Evolutionary conservation across 2,797 vertebrate genomes (phyloP).

Genomic region (Poeciliopsis turneri): DNA sequence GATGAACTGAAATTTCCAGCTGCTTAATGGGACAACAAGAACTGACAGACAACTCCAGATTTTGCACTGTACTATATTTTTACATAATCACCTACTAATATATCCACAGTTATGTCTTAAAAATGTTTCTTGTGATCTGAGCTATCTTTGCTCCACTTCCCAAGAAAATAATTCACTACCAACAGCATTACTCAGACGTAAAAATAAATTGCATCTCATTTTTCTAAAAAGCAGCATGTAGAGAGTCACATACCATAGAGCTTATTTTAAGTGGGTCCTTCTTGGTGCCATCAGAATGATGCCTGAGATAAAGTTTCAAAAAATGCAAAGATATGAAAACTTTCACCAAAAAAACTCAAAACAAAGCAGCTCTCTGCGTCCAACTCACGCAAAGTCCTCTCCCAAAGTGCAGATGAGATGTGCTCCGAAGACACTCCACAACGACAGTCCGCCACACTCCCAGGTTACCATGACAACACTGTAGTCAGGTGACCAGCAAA

Average conservation of each 20-base stretch:
- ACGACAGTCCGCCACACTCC: slow-evolving; percentile 93
- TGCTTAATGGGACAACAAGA: neutral
- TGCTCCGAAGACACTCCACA: slow-evolving; percentile 99
- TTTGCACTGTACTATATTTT: neutral
- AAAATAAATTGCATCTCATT: neutral
- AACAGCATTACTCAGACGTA: neutral
- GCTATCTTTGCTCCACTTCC: neutral
- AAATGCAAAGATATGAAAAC: neutral
- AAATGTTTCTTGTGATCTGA: neutral
- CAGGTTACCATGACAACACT: slow-evolving; percentile 96
- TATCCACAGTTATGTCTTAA: neutral
- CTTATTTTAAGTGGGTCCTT: slow-evolving; percentile 96
- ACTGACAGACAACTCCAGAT: neutral
- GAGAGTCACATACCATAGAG: slow-evolving; percentile 88
- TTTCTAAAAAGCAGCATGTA: neutral
- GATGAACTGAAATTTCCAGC: neutral
- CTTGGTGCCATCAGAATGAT: slow-evolving; percentile 94
- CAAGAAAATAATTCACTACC: neutral
- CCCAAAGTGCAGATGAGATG: slow-evolving; percentile 98
- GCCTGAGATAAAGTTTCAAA: slow-evolving; percentile 75
- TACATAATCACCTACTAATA: neutral
- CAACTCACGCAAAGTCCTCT: slow-evolving; percentile 95
- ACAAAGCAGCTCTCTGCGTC: slow-evolving; percentile 3
- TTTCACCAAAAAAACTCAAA: neutral
- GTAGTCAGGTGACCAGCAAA: slow-evolving; percentile 96